Conservation (phyloP, 35 echinoderm and acorn worm species). For the Heliocidaris tuberculata region DNA sequence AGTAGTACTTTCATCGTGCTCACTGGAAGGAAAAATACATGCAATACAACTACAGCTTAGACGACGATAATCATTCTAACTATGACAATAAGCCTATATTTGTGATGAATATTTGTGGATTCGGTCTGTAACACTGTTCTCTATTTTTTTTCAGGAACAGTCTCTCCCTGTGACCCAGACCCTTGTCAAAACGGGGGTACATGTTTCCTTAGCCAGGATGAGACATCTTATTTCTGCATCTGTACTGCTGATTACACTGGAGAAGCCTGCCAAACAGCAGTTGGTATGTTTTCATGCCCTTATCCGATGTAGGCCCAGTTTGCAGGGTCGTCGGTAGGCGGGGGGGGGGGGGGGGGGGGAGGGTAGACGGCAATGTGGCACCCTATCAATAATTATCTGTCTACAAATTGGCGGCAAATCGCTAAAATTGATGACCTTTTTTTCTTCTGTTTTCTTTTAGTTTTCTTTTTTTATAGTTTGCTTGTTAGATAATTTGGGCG, state of each 20-base stretch:
- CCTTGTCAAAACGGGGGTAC: conserved; percentile 46
- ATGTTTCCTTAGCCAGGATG: not conserved
- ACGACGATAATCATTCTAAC: not conserved
- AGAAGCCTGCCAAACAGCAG: not conserved
- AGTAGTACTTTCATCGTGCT: too few species aligned
- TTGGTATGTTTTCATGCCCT: conserved; percentile 17
- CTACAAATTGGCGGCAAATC: too few species aligned
- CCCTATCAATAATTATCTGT: too few species aligned
- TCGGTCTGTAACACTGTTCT: not conserved
- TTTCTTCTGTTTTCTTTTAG: too few species aligned
- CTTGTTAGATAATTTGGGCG: too few species aligned
- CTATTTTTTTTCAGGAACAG: not conserved
- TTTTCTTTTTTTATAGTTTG: too few species aligned
- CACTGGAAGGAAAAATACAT: not conserved
- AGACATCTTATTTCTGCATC: not conserved
- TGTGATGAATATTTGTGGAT: not conserved
- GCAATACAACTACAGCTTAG: not conserved
- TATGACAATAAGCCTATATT: not conserved
- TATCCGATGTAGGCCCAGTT: not conserved
- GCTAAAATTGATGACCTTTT: too few species aligned
- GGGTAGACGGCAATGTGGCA: too few species aligned
- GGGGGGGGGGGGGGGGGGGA: too few species aligned
- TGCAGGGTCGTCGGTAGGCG: not conserved
- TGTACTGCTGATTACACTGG: not conserved
- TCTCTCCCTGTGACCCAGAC: not conserved